Evolutionary conservation across 2,888 invertebrate genomes (phyloP), one percentile per base, ranked within the genome.

Genomic region (Luffia ferchaultella): DNA sequence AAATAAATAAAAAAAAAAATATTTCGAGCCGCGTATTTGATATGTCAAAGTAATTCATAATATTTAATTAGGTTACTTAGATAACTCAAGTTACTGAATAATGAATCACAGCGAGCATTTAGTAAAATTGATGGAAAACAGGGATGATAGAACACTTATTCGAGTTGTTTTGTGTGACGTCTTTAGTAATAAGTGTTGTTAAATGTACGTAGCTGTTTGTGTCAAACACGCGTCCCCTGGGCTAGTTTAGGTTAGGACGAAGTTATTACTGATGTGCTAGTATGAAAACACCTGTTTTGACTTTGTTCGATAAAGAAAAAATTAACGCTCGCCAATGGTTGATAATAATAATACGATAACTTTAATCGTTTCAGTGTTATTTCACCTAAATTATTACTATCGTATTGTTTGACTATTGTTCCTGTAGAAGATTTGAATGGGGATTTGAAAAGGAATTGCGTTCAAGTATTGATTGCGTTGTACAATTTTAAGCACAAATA

Each of bases 21-120:
- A 79, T 77, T 80, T 82, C 80, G 83, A 83, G 83, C 83, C 83
- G 83, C 83, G 83, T 83, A 75, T 73, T 78, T 75, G 70, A 83
- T 83, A 83, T 83, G 83, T 83, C 80, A 83, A 82, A 79, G 82
- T 82, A 82, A 80, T 61, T 73, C 79, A 79, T 79, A 68, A 80
- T 76, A 73, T 70, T 73, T 73, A 51, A 74, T 76, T 77, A 82
- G 78, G 69, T 80, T 76, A 69, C 63, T 58, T 69, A 68, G 76
- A 67, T 73, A 77, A 82, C 78, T 73, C 70, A 67, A 74, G 68
- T 75, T 71, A 76, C 68, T 74, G 64, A 69, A 73, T 18, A 50
- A 73, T 67, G 61, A 73, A 68, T 67, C 71, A 77, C 77, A 74
- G 75, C 74, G 76, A 76, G 73, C 78, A 78, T 78, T 67, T 78